Evolutionary conservation across 2,797 vertebrate genomes (phyloP), one percentile per base, ranked within the genome.

Genomic region (Cygnus olor): DNA sequence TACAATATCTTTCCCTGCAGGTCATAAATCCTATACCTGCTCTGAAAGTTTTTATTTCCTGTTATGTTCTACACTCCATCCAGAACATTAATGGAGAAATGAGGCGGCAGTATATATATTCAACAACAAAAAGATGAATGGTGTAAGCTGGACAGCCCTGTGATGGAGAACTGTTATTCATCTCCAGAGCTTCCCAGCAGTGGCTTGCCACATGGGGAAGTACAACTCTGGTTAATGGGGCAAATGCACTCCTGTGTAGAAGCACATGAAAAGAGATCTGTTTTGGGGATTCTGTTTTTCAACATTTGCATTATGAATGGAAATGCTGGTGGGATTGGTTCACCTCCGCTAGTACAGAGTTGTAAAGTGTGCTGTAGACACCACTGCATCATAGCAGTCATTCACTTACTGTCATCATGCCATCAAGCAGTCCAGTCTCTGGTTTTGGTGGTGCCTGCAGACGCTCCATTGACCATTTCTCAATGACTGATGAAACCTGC

Each of bases 391-490:
- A 5, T 3, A 40, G 40, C 13, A 9, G 19, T 63, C 11, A 51
- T 8, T 44, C 76, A 98, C 99, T 98, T 89, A 99, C 99, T 14
- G 99, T 99, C 98, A 99, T 99, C 98, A 99, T 98, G 95, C 99
- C 99, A 34, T 99, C 99, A 16, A 98, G 97, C 68, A 99, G 98
- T 34, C 99, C 99, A 1, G 98, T 98, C 95, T 99, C 99, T 0
- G 98, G 98, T 94, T 98, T 98, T 9, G 99, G 98, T 3, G 99
- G 98, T 0, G 98, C 98, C 97, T 99, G 99, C 72, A 99, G 94
- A 36, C 99, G 98, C 93, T 99, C 99, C 99, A 99, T 99, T n/a
- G 99, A 98, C 99, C 99, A 99, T 96, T 98, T 99, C 93, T 99
- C 99, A 94, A 99, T 97, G 95, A 99, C 98, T 0, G 99, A 98